A percentile compares a stretch with the other conserved stretches of the same genome.
Conservation (phyloP, 1,140 invertebrate genomes). For the Drosophila sulfurigaster region DNA sequence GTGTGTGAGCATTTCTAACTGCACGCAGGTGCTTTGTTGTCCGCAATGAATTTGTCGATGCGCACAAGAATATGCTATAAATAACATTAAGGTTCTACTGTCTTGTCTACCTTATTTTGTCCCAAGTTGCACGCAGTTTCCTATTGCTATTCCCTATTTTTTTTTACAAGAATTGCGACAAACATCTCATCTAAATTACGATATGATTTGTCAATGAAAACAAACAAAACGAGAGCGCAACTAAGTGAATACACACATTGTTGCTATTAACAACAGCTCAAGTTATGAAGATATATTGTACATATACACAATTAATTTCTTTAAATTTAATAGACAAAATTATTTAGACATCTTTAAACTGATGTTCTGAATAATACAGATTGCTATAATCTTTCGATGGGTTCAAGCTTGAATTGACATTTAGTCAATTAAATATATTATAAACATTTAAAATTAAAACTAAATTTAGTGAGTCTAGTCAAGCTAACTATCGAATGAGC, state of each 20-base stretch:
- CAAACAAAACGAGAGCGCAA: neutral
- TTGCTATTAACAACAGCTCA: neutral
- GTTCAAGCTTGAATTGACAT: no score
- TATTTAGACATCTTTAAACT: no score
- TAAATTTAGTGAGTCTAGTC: no score
- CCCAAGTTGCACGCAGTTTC: neutral
- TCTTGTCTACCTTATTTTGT: neutral
- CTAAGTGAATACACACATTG: neutral
- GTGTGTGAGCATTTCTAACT: conserved; percentile 14
- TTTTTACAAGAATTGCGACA: neutral
- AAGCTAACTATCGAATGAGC: no score
- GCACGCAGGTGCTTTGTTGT: conserved; percentile 56
- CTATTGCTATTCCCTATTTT: neutral
- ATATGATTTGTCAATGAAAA: conserved; percentile 18
- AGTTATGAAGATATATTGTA: neutral
- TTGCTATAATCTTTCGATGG: no score
- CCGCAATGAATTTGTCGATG: conserved; percentile 40
- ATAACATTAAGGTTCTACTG: conserved; percentile 47
- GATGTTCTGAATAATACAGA: no score
- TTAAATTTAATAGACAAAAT: neutral
- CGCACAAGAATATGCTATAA: conserved; percentile 61
- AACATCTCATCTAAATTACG: neutral
- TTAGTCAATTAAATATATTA: no score
- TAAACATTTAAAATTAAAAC: no score
- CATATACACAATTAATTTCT: neutral